A percentile compares a stretch with the other conserved stretches of the same genome.
phyloP scores from a whole-genome alignment of 2,888 invertebrate species.

The Listrodromus nycthemerus region DNA sequence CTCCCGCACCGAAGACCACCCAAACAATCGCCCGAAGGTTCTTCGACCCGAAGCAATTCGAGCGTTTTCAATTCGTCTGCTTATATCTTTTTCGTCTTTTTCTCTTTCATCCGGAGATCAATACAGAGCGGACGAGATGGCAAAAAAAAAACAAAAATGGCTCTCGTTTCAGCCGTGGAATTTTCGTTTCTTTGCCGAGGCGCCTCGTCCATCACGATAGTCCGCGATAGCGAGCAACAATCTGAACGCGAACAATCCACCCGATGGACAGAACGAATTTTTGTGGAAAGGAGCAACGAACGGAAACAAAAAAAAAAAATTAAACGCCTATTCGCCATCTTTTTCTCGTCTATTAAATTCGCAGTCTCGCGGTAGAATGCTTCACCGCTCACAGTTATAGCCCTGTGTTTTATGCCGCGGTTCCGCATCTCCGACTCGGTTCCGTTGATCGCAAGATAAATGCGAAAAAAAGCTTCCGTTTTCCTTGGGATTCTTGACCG shows the following conservation, averaged over 20 bases:
- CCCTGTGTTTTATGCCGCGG: background rate
- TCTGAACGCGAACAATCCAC: constrained; percentile 17
- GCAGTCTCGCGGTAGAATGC: constrained; percentile 55
- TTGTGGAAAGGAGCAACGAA: no score
- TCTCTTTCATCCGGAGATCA: no score
- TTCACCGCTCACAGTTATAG: background rate
- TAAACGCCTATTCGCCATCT: no score
- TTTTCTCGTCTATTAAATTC: no score
- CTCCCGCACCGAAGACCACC: no score
- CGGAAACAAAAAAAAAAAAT: no score
- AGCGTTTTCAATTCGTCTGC: no score
- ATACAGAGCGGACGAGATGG: background rate
- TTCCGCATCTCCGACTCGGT: background rate
- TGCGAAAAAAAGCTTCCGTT: constrained; percentile 39
- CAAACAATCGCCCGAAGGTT: no score
- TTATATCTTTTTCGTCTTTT: no score
- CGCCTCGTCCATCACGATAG: constrained; percentile 21
- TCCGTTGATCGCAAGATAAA: constrained; percentile 61
- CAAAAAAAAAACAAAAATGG: background rate
- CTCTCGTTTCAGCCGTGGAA: background rate
- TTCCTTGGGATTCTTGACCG: background rate
- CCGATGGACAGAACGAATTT: no score
- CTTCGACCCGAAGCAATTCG: no score
- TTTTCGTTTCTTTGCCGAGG: background rate
- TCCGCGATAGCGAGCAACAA: constrained; percentile 54